Evolutionary conservation across 2,797 vertebrate genomes (phyloP).

Genomic region (Nyctalus aviator): DNA sequence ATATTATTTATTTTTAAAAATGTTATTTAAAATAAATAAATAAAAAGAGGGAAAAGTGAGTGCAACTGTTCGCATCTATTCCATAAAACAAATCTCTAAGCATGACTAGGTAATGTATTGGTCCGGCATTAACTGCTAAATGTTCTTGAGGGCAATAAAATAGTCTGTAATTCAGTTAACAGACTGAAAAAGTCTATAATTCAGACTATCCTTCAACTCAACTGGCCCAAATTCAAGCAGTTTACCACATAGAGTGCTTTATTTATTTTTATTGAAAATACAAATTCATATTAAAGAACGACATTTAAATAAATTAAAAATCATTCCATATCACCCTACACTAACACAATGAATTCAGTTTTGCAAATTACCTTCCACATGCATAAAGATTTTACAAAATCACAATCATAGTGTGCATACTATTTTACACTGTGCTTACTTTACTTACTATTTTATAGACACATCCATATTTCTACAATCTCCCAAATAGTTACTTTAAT

Average conservation of each 20-base stretch:
- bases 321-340: conserved; percentile 29
- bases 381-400: conserved; percentile 49
- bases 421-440: conserved; percentile 22
- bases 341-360: conserved; percentile 54
- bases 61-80: background rate
- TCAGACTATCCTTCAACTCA: conserved; percentile 41
- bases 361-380: conserved; percentile 60
- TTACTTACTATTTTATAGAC: background rate
- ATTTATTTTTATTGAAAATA: conserved; percentile 78
- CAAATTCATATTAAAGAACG: conserved; percentile 70
- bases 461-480: conserved; percentile 29
- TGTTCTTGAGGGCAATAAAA: conserved; percentile 49
- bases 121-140: conserved; percentile 22
- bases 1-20: background rate
- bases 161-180: background rate
- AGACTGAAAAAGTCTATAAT: conserved; percentile 24
- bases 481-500: conserved; percentile 53
- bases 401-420: background rate
- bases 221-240: conserved; percentile 43
- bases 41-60: background rate
- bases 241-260: conserved; percentile 30
- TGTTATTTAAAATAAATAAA: background rate
- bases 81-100: conserved; percentile 27
- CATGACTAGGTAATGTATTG: background rate
- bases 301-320: conserved; percentile 72